Base-by-base conservation (phyloP, 2,797 vertebrate genomes). In the Poecilia gillii region DNA sequence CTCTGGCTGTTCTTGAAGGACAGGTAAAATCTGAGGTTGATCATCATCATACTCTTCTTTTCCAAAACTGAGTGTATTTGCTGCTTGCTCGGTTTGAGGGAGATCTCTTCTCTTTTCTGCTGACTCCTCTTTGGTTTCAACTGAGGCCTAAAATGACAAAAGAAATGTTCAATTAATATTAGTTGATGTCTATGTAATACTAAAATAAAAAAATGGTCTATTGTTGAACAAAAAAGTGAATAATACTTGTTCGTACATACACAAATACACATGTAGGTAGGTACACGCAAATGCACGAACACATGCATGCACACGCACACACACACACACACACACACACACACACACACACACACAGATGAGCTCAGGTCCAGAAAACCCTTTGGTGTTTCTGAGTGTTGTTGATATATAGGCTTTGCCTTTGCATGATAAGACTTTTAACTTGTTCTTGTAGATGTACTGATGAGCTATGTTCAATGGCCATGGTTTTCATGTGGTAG, bases 21-120 rank as follows among this genome's bases (percentile, higher is more conserved):
- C 82, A 6, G 96, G 90, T 79, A 97, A 90, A 86, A 94, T 94
- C 49, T 96, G 95, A 49, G 95, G 85, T 92, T 95, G 95, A 80
- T 91, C 95, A 31, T 96, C 94, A 57, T 87, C 89, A 83, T 92
- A 62, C 0, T 93, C 94, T 88, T 91, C 85, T 85, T 62, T 33
- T 86, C 85, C 80, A 39, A 71, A 72, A 81, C 81, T 41, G 53
- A 57, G 36, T 28, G 80, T 77, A 72, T 62, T 49, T 70, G 72
- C 33, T 79, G 73, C 36, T 2, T 23, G 80, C 64, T 62, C 16
- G 6, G 82, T n/a, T 47, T 85, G 47, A 46, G 59, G 31, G 11
- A 5, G 80, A 81, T 72, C 57, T 18, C 82, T 85, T 77, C 6
- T 72, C 55, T 85, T 78, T 75, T 82, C 79, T 2, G 47, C 1